These are phyloP conservation scores for Babylonia areolata DNA, from an alignment of 1,140 invertebrate species.

Conservation along the genomic window DNA sequence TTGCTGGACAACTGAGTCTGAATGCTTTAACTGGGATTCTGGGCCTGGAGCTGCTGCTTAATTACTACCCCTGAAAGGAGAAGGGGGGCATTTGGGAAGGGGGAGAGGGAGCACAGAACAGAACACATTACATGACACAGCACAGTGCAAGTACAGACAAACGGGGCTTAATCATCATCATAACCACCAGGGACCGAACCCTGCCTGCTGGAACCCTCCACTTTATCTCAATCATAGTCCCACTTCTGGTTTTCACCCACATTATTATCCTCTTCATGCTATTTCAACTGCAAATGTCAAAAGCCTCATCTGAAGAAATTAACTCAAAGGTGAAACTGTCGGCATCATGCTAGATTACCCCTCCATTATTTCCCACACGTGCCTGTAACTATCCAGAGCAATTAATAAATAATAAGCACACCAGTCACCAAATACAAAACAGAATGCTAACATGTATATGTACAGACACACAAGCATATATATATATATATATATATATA, in stretches of 20 bases:
- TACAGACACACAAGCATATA: background rate
- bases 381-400: background rate
- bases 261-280: background rate
- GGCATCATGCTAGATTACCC: background rate
- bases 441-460: background rate
- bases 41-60: background rate
- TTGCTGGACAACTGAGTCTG: background rate
- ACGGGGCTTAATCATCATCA: background rate
- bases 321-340: background rate
- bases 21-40: background rate
- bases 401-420: background rate
- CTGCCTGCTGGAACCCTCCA: background rate
- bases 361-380: background rate
- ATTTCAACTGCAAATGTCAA: background rate
- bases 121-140: background rate
- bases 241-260: background rate
- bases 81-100: background rate
- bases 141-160: background rate
- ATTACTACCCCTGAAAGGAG: background rate
- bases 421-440: background rate
- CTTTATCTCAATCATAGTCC: background rate
- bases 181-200: background rate
- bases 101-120: background rate
- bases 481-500: background rate
- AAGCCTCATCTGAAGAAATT: background rate